Evolutionary conservation across 2,113 vertebrate species (phyloP).

Genomic region (Ictalurus furcatus): DNA sequence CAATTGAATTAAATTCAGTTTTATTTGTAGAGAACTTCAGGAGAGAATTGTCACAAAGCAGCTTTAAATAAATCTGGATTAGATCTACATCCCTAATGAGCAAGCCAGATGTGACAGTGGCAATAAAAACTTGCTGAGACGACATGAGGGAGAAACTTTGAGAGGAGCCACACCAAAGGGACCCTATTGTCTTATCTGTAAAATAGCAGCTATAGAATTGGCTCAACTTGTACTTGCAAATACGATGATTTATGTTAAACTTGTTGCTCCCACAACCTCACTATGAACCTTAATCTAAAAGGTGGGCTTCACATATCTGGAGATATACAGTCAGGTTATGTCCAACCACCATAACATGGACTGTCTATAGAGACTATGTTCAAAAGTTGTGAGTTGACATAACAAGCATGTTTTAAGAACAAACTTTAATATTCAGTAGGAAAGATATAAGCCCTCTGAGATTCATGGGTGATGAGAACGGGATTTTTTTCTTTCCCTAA

Average conservation of each 20-base stretch:
- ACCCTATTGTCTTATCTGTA: neutral
- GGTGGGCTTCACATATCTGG: constrained; percentile 14
- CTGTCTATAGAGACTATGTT: constrained; percentile 22
- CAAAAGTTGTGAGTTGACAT: constrained; percentile 31
- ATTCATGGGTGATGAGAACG: constrained; percentile 14
- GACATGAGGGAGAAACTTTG: neutral
- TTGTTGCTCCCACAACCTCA: neutral
- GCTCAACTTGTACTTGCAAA: neutral
- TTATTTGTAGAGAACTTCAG: neutral
- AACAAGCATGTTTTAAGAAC: constrained; percentile 36
- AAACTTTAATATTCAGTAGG: constrained; percentile 20
- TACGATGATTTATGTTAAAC: neutral
- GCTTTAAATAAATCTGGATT: neutral
- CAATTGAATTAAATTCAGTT: neutral
- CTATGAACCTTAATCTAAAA: neutral
- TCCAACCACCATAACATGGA: constrained; percentile 4
- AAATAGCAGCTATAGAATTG: neutral
- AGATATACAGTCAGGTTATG: neutral
- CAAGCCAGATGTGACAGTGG: constrained; percentile 12
- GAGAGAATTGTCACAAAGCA: neutral
- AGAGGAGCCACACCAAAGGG: neutral
- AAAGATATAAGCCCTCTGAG: constrained; percentile 33
- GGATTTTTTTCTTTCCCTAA: constrained; percentile 7
- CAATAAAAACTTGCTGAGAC: neutral
- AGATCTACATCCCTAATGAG: constrained; percentile 3